A percentile compares a stretch with the other conserved stretches of the same genome.
phyloP scores from a whole-genome alignment of 2,888 invertebrate species.

The Pandemis corylana region DNA sequence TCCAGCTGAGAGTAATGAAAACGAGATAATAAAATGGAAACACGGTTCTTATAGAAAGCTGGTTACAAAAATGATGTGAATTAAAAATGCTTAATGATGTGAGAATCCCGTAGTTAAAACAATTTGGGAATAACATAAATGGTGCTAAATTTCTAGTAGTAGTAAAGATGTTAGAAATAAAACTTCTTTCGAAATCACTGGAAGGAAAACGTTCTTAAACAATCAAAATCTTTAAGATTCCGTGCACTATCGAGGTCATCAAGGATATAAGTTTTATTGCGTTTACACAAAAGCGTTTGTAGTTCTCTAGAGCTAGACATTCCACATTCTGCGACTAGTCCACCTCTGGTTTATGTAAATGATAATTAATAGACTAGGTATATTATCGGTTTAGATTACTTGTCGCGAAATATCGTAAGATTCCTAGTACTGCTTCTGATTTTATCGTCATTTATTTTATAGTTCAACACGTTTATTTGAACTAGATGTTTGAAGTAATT shows the following conservation, averaged over 20 bases:
- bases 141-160: no score
- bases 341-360: slow-evolving; percentile 37
- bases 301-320: slow-evolving; percentile 9
- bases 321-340: slow-evolving; percentile 26
- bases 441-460: neutral
- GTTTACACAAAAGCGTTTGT: slow-evolving; percentile 19
- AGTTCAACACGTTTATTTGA: neutral
- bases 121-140: neutral
- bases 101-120: neutral
- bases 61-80: neutral
- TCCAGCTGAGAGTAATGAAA: neutral
- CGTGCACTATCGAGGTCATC: slow-evolving; percentile 29
- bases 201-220: neutral
- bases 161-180: no score
- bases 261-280: slow-evolving; percentile 24
- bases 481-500: neutral
- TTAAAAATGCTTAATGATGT: neutral
- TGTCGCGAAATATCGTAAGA: neutral
- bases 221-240: slow-evolving; percentile 24
- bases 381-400: slow-evolving; percentile 3
- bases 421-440: neutral
- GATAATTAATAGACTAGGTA: slow-evolving; percentile 17
- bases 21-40: neutral
- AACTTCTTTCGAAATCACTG: neutral
- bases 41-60: neutral